Evolutionary conservation across 2,113 vertebrate genomes (phyloP), one percentile per base, ranked within the genome.

Genomic region (Onychostoma macrolepis): DNA sequence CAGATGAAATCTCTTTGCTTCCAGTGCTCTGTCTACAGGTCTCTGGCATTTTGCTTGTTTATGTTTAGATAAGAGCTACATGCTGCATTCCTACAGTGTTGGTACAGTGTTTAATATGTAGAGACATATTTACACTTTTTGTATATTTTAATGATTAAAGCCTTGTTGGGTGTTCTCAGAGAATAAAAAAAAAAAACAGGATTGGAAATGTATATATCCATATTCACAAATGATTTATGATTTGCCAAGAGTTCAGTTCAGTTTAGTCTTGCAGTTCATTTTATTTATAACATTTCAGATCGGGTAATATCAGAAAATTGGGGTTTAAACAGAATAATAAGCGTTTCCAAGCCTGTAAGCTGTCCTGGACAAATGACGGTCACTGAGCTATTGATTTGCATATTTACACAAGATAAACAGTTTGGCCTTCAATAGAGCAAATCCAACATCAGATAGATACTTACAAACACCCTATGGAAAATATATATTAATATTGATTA

Each of bases 121-220:
- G 87, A 89, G 83, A 90, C 88, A 89, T 89, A 86, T 83, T 83
- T 53, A 53, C 19, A 30, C 2, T 10, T 72, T 83, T 13, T 83
- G 81, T 71, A 30, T 48, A 80, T 61, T 61, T 61, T 2, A 30
- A 69, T 45, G 80, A 30, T 83, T 83, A 69, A 48, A 48, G 26
- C 7, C 38, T 10, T 50, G 80, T 19, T 83, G 80, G 41, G 17
- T 69, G 30, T 83, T 83, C 19, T 30, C 26, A 5, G 69, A 69
- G 80, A 69, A 8, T 50, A 1, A n/a, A 43, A 75, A 75, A 50
- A 41, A 45, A 12, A 75, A 75, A 50, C 15, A 8, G 41, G 21
- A 26, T 3, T 81, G 24, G 24, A 38, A 36, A 79, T 58, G 12
- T 17, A 80, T n/a, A 80, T 61, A 61, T 48, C 15, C 38, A 65